Base-by-base conservation (phyloP, 2,113 vertebrate genomes). In the Nycticryphes semicollaris region DNA sequence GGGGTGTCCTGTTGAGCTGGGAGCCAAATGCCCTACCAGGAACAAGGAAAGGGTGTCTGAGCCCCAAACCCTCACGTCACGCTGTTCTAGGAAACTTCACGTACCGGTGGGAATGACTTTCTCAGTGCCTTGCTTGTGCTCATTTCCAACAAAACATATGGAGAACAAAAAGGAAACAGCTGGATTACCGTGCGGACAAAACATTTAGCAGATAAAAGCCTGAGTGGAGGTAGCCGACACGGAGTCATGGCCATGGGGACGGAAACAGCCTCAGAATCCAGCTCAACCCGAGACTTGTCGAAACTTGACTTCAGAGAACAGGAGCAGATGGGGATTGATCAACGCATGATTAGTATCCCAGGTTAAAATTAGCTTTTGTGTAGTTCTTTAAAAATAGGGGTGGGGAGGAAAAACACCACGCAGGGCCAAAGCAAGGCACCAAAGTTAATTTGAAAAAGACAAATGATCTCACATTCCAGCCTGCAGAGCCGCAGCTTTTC, bases 31-130 rank as follows among this genome's bases (percentile, higher is more conserved):
- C 3, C 60, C 60, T 64, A 24, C 9, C 9, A 22, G 70, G 27
- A 84, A 54, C 60, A 33, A 24, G 7, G 50, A 62, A 19, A 12
- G 27, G 45, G 11, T 45, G 51, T 8, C 48, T 43, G 35, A 84
- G 53, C 59, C 60, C 62, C 79, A 60, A 54, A 23, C 10, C 30
- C 27, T 43, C 84, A n/a, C 6, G 1, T 39, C 57, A 4, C 1
- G 22, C 64, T 66, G 64, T 25, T 66, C 56, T 8, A 51, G 76
- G 45, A 47, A 76, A 33, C 64, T 22, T 37, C 79, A n/a, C 13
- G 6, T 16, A 14, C 14, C 0, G 0, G 3, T 1, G 43, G 66
- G 81, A 60, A 82, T 1, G 16, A 23, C 31, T 72, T 72, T 39
- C 76, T 28, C 41, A 75, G 60, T 0, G 1, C 53, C 76, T 70